phyloP scores from a whole-genome alignment of 2,797 vertebrate species.

The Hippocampus kuda region DNA sequence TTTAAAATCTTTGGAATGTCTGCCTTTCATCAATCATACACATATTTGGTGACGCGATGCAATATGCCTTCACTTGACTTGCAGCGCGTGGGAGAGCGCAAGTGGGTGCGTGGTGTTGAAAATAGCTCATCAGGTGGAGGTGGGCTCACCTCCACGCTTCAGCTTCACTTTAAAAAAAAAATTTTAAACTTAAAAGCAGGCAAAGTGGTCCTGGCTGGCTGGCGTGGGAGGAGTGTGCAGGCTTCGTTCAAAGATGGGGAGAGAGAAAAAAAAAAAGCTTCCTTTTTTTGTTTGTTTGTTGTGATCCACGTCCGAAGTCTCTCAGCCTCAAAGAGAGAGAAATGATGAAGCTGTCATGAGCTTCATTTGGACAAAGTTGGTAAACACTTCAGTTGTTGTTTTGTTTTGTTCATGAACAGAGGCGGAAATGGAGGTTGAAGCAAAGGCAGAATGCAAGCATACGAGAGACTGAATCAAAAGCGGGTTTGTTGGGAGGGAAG shows the following conservation, averaged over 20 bases:
- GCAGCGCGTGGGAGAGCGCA: background rate
- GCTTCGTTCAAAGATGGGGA: background rate
- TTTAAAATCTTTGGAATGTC: too few species aligned
- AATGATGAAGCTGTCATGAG: too few species aligned
- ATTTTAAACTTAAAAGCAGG: background rate
- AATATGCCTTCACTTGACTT: background rate
- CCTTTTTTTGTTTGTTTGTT: slow-evolving; percentile 6
- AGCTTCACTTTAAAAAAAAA: too few species aligned
- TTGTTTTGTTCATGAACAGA: too few species aligned
- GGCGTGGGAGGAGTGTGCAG: background rate
- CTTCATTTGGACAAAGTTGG: too few species aligned
- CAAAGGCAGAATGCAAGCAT: too few species aligned
- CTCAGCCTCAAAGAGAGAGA: background rate
- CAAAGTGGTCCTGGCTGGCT: background rate
- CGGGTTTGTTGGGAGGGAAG: too few species aligned
- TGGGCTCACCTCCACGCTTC: slow-evolving; percentile 8
- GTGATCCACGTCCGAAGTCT: slow-evolving; percentile 37
- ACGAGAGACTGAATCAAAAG: too few species aligned
- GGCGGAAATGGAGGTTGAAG: too few species aligned
- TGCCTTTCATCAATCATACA: too few species aligned
- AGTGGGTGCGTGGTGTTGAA: slow-evolving; percentile 9
- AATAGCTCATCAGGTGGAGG: slow-evolving; percentile 15
- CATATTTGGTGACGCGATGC: too few species aligned
- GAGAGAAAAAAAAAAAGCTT: background rate
- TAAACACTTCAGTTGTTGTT: too few species aligned